phyloP scores from a whole-genome alignment of 2,888 invertebrate genomes.

The Lumbricus terrestris region DNA sequence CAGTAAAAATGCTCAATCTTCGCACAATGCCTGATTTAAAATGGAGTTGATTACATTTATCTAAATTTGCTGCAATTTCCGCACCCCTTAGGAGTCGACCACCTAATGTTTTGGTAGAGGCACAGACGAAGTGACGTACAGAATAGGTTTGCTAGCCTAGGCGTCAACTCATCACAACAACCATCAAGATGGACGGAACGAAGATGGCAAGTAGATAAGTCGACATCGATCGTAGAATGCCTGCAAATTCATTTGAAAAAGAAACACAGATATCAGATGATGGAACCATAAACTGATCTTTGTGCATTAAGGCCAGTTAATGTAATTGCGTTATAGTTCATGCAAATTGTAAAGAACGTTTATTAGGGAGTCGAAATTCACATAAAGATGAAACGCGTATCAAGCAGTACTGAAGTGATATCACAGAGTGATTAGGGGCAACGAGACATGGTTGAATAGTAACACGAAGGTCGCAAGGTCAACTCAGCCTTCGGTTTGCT shows the following conservation, averaged over 20 bases:
- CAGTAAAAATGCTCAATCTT: neutral
- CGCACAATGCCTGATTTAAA: neutral
- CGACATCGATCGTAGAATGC: conserved; percentile 29
- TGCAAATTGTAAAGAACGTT: neutral
- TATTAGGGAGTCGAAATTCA: too few species aligned
- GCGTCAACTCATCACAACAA: neutral
- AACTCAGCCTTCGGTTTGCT: too few species aligned
- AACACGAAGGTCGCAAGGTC: too few species aligned
- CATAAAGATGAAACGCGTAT: too few species aligned
- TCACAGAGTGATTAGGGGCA: too few species aligned
- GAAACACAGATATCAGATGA: neutral
- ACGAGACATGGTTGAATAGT: too few species aligned
- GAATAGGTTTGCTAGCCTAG: neutral
- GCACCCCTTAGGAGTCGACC: neutral
- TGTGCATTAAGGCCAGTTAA: neutral
- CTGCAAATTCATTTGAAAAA: conserved; percentile 12
- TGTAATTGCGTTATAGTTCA: neutral
- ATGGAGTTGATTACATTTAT: neutral
- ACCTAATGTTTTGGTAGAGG: neutral
- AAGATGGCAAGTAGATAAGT: conserved; percentile 22
- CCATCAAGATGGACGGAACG: conserved; percentile 17
- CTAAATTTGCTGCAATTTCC: neutral
- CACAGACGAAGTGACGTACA: neutral
- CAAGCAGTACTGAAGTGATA: too few species aligned
- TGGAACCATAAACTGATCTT: neutral